phyloP scores from a whole-genome alignment of 2,113 vertebrate genomes.

The Menura novaehollandiae region DNA sequence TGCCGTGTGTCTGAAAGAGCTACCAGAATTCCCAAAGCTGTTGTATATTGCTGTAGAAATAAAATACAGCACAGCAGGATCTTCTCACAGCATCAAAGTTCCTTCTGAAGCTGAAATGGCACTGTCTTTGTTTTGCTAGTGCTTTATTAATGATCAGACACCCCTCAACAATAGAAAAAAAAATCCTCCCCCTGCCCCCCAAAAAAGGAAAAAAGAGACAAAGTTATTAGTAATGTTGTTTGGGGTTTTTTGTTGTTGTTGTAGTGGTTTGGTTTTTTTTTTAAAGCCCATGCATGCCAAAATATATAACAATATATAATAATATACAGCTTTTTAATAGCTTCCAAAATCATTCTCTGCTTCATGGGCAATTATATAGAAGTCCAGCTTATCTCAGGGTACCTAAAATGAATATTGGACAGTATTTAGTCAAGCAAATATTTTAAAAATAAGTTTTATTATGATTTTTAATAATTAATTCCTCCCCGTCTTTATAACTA shows the following conservation, averaged over 20 bases:
- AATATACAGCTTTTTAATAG: not conserved
- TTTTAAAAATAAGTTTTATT: not conserved
- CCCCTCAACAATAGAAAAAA: not conserved
- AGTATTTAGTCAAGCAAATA: not conserved
- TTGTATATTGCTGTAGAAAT: not conserved
- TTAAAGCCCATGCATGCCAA: not conserved
- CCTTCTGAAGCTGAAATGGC: not conserved
- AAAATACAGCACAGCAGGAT: not conserved
- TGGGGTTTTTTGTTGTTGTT: rapidly evolving
- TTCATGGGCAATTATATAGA: not conserved
- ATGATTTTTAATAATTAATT: not conserved
- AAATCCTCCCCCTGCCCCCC: rapidly evolving
- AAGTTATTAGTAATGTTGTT: not conserved
- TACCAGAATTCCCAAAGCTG: not conserved
- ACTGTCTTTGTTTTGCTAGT: not conserved
- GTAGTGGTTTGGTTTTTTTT: no score
- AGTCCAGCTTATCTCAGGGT: not conserved
- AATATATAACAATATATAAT: no score
- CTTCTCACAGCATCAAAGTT: not conserved
- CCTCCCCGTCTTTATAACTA: not conserved
- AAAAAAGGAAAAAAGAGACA: rapidly evolving
- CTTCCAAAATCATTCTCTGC: not conserved
- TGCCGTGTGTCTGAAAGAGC: not conserved
- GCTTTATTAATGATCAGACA: not conserved
- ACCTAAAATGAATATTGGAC: not conserved